Base-by-base conservation (phyloP, 2,797 vertebrate genomes). In the Choloepus didactylus region DNA sequence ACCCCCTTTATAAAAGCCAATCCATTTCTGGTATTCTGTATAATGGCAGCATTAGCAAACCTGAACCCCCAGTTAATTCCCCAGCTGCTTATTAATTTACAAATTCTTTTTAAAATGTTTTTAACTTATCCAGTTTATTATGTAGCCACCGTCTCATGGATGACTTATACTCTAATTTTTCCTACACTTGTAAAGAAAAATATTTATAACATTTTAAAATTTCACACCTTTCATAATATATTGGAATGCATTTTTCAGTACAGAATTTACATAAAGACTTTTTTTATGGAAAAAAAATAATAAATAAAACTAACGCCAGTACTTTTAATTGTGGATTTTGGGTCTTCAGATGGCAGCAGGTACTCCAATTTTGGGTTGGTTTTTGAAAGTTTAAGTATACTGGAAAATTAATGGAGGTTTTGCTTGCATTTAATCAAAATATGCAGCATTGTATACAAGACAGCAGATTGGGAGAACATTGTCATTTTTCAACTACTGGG, bases 191-290 rank as follows among this genome's bases (percentile, higher is more conserved):
- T 46, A 80, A 10, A 89, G 49, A 93, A 87, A 94, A 83, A 38
- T 69, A 70, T 59, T 94, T 93, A 90, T 38, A 27, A 90, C 27
- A 12, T 94, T 89, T 92, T 67, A 80, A 96, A 89, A 67, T 62
- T 88, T 93, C 23, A 87, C 3, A 56, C 44, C 35, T 90, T 95
- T 90, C 76, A 86, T 85, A 90, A 89, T 88, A 94, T 75, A 62
- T 21, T 46, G 6, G 19, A 84, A 80, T 88, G 31, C 11, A 93
- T 70, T 95, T 87, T 91, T 91, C 35, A 82, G 59, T 66, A 44
- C 10, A 79, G 10, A 81, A 85, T 75, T 87, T 83, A 88, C 86
- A 95, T 46, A 75, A 94, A 90, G 35, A 67, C 29, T 35, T 60
- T 88, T 70, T 21, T 67, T 94, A 31, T 51, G 2, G n/a, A 35